Base-by-base conservation (phyloP, 2,888 invertebrate species). In the Heliconius ethilla region DNA sequence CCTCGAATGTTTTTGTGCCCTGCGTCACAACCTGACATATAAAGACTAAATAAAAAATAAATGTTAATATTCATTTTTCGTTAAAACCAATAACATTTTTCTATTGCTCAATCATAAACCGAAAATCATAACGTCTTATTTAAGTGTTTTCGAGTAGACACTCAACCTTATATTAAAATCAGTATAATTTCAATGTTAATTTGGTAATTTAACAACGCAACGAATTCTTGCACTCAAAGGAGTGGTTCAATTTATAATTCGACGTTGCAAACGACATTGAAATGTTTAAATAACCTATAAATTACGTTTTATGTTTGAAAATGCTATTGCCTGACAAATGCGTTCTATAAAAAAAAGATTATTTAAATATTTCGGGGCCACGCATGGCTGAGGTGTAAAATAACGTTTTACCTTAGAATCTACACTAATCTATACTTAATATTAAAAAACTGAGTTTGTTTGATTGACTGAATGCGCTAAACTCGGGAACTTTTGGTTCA, bases 151-250 rank as follows among this genome's bases (percentile, higher is more conserved):
- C 10, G 18, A n/a, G 27, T 77, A 45, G 37, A 74, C 27, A 15
- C 15, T 18, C 25, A 66, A 33, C 66, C 27, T 77, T 73, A 62
- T 55, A 62, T 29, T 45, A 10, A 13, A 74, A 62, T 77, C 67
- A 74, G 66, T 77, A 66, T 75, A 77, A 77, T 77, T 59, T 65
- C 77, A 77, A 77, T 77, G 77, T 77, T 77, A 77, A 77, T 77
- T 76, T 76, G 70, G 77, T 73, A 74, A 77, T 74, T 67, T 77
- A 77, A 67, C 77, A 67, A 66, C 37, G 55, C 66, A 73, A 62
- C 77, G 33, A 77, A 77, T 77, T 77, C 72, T 74, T 77, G 72
- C 66, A 75, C 65, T 59, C 66, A 59, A 63, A 77, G 77, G 73
- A 66, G 77, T 77, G 73, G 77, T 73, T 73, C 55, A 69, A 33